Evolutionary conservation across 2,797 vertebrate genomes (phyloP), one percentile per base, ranked within the genome.

Genomic region (Lepus townsendii): DNA sequence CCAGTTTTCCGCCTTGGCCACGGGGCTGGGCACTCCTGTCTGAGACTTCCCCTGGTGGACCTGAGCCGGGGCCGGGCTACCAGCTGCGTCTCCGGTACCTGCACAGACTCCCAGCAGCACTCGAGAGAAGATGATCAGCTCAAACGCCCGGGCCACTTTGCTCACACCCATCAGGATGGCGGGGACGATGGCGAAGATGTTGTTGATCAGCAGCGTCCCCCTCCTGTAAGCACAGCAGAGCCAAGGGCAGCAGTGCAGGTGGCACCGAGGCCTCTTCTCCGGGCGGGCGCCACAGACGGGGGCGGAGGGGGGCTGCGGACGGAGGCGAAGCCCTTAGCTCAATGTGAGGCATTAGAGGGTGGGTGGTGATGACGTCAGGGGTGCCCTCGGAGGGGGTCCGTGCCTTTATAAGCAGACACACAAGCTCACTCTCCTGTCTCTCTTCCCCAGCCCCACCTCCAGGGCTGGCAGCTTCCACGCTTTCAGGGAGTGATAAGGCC

Each of bases 161-260:
- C 99, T 99, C 97, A 98, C 98, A 32, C 99, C 99, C 99, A 99
- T 99, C 95, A 99, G 99, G 95, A 99, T 27, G 62, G 99, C 99
- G 0, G 99, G 98, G 93, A 97, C n/a, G 5, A 99, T 98, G 96
- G 99, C 99, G 69, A 99, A 99, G 97, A 99, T 86, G 91, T 99
- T 99, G 97, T 99, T 99, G 96, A 99, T 98, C 97, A 99, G 98
- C 76, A 99, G 98, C 9, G 99, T 99, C 35, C 99, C 99, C 96
- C 99, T 99, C 95, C 99, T 99, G 97, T 60, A 84, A 95, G 93
- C 72, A 7, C 68, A 83, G 78, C 2, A 0, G 71, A 75, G 30
- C 4, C 30, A 66, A 13, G 83, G 8, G 1, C 11, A 1, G 54
- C 20, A 3, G 86, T 17, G 10, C 65, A 12, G 0, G 16, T 0